Evolutionary conservation across 2,888 invertebrate species (phyloP), one percentile per base, ranked within the genome.

Genomic region (Synanthedon formicaeformis): DNA sequence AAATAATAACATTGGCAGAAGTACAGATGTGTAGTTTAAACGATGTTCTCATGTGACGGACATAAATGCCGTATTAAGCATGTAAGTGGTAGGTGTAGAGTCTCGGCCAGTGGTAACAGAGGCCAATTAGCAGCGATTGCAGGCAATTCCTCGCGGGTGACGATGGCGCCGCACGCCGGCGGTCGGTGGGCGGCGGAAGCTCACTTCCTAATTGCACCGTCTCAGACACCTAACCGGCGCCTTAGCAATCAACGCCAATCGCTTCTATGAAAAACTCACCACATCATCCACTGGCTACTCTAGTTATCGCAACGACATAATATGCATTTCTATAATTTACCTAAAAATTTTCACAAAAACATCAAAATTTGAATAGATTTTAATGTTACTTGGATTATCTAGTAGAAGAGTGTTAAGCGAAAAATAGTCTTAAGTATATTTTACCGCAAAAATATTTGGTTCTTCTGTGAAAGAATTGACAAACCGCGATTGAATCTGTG

Each of bases 161-260:
- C 76, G 75, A 73, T 78, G 83, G 81, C 83, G 83, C 78, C 75
- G 78, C 34, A 81, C 83, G 63, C 61, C 60, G 58, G 50, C 56
- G 59, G 60, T 65, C 73, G 72, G 86, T 86, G 86, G 86, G 86
- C 86, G 86, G 86, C 86, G 86, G 86, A 87, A 82, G 75, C 76
- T 60, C 80, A 83, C 81, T 81, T 87, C 86, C 86, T 87, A 84
- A 86, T 87, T 87, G 78, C 75, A 78, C 64, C 64, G 78, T 78
- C 77, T 76, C 75, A 73, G 84, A 83, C 85, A 86, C 86, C 86
- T 85, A 71, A 69, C 79, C 82, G 84, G 86, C 86, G 86, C 86
- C 86, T 84, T 73, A 71, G 67, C 76, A 85, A 85, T 85, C 85
- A 82, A 78, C 82, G 72, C 73, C 77, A 74, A 80, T 79, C 78